Evolutionary conservation across 1,140 invertebrate species (phyloP).

Genomic region (Psilanteris sp.): DNA sequence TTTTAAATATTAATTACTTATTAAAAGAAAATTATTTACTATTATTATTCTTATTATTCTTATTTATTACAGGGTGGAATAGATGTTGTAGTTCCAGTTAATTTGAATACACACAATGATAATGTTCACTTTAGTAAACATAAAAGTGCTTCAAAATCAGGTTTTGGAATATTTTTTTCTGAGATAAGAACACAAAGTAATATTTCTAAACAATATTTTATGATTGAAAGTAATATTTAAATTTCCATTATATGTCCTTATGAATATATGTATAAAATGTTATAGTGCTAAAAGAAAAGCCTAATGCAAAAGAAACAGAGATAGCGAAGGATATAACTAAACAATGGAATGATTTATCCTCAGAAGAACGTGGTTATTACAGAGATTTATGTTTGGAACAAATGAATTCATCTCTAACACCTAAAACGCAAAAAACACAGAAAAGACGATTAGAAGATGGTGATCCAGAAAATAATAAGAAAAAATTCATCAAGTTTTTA

Average conservation of each 20-base stretch:
- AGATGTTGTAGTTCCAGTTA: slow-evolving; percentile 15
- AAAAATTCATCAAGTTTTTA: slow-evolving; percentile 38
- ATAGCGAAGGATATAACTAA: slow-evolving; percentile 72
- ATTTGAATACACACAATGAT: neutral
- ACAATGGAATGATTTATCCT: slow-evolving; percentile 74
- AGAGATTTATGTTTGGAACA: slow-evolving; percentile 65
- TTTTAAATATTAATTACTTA: too few relatives aligned
- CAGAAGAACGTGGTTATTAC: slow-evolving; percentile 77
- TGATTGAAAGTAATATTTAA: too few relatives aligned
- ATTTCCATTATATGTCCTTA: too few relatives aligned
- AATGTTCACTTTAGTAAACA: neutral
- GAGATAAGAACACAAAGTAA: slow-evolving; percentile 22
- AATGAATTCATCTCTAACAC: neutral
- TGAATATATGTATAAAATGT: too few relatives aligned
- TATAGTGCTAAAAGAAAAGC: slow-evolving; percentile 72
- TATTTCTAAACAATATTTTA: neutral
- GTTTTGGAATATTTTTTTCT: slow-evolving; percentile 34
- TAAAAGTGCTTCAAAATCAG: slow-evolving; percentile 8
- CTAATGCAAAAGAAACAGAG: slow-evolving; percentile 72
- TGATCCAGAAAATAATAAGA: slow-evolving; percentile 27
- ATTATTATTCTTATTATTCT: too few relatives aligned
- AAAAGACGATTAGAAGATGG: slow-evolving; percentile 26
- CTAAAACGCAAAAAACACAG: slow-evolving; percentile 29
- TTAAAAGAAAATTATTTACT: too few relatives aligned
- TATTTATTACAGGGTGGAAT: slow-evolving; percentile 36